These are phyloP conservation scores for Lepus europaeus DNA, from an alignment of 2,113 vertebrate species.

Conservation along the genomic window DNA sequence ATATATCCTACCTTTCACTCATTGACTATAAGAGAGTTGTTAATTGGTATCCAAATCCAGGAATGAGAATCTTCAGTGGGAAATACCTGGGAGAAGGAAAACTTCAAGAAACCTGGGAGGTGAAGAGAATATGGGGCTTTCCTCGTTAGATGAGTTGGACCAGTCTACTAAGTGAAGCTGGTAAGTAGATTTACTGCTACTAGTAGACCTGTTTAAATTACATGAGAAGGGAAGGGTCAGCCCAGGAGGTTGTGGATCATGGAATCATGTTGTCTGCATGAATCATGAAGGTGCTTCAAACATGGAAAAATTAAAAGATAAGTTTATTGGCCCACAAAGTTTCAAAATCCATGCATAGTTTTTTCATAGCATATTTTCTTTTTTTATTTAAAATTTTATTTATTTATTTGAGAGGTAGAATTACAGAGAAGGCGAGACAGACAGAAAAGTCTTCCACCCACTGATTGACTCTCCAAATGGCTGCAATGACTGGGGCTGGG, in stretches of 20 bases:
- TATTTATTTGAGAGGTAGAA: no score
- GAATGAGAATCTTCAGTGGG: not conserved
- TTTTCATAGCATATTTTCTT: no score
- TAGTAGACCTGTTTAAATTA: not conserved
- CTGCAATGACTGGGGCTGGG: no score
- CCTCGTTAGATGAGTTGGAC: not conserved
- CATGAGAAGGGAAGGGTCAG: not conserved
- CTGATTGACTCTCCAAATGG: no score
- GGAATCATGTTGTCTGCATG: not conserved
- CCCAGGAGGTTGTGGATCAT: not conserved
- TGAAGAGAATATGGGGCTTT: not conserved
- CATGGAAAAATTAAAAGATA: no score
- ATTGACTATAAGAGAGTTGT: not conserved
- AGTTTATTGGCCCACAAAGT: no score
- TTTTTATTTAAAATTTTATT: no score
- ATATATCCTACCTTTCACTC: conserved; percentile 5
- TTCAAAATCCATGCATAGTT: no score
- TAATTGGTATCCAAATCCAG: not conserved
- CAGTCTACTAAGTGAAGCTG: not conserved
- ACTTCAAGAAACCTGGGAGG: not conserved
- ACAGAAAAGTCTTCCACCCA: no score
- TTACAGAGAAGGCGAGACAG: no score
- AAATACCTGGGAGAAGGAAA: conserved; percentile 27
- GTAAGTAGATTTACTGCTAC: not conserved
- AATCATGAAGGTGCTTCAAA: not conserved